Percentiles rank a stretch among this genome's conserved stretches.
These are phyloP conservation scores for Monochamus saltuarius DNA, from an alignment of 1,140 invertebrate species.

Conservation along the genomic window DNA sequence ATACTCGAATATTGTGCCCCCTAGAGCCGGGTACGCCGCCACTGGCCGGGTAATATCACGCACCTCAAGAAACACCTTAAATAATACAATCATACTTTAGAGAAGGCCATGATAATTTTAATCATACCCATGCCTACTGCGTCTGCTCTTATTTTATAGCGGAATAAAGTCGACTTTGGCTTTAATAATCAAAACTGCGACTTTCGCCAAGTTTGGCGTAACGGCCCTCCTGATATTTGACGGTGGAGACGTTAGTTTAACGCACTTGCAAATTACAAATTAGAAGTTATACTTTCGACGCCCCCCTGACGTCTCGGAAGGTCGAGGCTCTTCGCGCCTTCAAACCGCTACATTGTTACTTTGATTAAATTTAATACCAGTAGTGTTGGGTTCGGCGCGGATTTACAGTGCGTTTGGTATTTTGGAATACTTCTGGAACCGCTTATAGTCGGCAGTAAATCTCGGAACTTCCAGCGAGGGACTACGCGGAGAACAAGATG, in stretches of 20 bases:
- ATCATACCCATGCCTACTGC: slow-evolving; percentile 32
- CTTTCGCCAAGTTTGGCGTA: slow-evolving; percentile 41
- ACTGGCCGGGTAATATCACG: not conserved
- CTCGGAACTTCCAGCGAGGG: slow-evolving; percentile 17
- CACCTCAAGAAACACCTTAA: slow-evolving; percentile 33
- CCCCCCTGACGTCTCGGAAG: not conserved
- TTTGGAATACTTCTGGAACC: slow-evolving; percentile 23
- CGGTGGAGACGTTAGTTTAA: slow-evolving; percentile 38
- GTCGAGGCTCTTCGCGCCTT: slow-evolving; percentile 3
- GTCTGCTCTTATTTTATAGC: slow-evolving; percentile 17
- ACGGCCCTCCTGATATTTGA: slow-evolving; percentile 41
- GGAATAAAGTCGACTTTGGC: slow-evolving; percentile 25
- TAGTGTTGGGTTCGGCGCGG: slow-evolving; percentile 19
- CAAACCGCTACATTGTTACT: slow-evolving; percentile 20
- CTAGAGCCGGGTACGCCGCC: too few relatives aligned
- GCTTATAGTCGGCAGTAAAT: slow-evolving; percentile 19
- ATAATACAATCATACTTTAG: slow-evolving; percentile 42
- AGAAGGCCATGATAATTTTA: slow-evolving; percentile 41
- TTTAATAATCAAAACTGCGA: slow-evolving; percentile 44
- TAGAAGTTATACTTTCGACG: slow-evolving; percentile 44
- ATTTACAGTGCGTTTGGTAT: slow-evolving; percentile 22
- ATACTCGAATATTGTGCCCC: too few relatives aligned
- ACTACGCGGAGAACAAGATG: too few relatives aligned
- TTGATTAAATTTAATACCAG: slow-evolving; percentile 15
- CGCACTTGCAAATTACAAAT: slow-evolving; percentile 46